Conservation (phyloP, 2,797 vertebrate genomes). For the Naso thynnoides region DNA sequence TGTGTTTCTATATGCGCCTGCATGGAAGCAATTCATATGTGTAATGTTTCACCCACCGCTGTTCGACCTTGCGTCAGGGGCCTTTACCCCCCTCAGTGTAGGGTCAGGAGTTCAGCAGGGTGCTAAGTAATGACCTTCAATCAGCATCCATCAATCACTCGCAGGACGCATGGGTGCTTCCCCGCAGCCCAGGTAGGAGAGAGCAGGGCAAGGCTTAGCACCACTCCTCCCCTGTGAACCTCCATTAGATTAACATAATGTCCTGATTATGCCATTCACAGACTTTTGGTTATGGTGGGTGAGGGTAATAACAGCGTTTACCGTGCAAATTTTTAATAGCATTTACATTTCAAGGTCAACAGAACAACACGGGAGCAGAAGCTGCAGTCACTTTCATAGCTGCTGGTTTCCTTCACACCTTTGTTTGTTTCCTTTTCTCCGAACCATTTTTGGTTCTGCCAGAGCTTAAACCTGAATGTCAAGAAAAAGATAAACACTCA, state of each 20-base stretch:
- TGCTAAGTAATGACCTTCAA: slow-evolving; percentile 76
- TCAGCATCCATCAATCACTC: slow-evolving; percentile 76
- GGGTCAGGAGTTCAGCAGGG: slow-evolving; percentile 79
- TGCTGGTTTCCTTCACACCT: neutral
- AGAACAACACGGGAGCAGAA: slow-evolving; percentile 20
- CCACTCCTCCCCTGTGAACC: slow-evolving; percentile 42
- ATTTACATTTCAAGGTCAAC: slow-evolving; percentile 61
- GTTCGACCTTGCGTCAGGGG: slow-evolving; percentile 55
- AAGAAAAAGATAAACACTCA: slow-evolving; percentile 32
- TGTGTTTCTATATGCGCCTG: slow-evolving; percentile 31
- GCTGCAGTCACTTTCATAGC: slow-evolving; percentile 17
- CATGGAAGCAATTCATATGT: slow-evolving; percentile 38
- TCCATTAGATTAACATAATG: slow-evolving; percentile 79
- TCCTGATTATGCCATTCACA: slow-evolving; percentile 67
- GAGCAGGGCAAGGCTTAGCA: slow-evolving; percentile 38
- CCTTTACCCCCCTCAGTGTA: slow-evolving; percentile 38
- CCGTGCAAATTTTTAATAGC: slow-evolving; percentile 49
- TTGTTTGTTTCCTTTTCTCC: slow-evolving; percentile 32
- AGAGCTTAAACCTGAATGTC: slow-evolving; percentile 36
- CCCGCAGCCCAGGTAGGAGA: slow-evolving; percentile 57
- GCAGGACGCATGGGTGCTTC: slow-evolving; percentile 64
- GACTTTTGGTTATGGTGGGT: slow-evolving; percentile 45
- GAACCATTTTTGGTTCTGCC: slow-evolving; percentile 17
- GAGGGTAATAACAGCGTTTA: slow-evolving; percentile 57
- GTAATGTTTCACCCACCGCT: slow-evolving; percentile 36